Base-by-base conservation (phyloP, 2,888 invertebrate genomes). In the Heliconius cydno region DNA sequence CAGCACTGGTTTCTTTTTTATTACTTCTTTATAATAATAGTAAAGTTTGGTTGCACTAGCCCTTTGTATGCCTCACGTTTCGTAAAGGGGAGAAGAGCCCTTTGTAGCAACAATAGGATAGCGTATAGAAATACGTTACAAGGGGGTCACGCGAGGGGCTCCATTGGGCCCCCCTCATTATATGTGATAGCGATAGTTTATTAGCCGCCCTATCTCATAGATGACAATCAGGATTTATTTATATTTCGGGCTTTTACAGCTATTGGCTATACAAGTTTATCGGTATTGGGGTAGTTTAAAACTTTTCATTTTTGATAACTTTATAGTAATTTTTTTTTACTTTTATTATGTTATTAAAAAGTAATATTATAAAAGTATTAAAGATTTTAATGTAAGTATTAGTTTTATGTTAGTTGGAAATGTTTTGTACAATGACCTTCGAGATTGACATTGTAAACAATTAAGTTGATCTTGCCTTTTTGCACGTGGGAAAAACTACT, bases 11-110 rank as follows among this genome's bases (percentile, higher is more conserved):
- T 86, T 85, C 86, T 87, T 89, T 81, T 88, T 90, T 91, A 90
- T 90, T 88, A 87, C 85, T 85, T 86, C 85, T 76, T 75, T 87
- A 88, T 87, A 89, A 86, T 86, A 85, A 87, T 86, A 85, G 82
- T 82, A 81, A 82, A 85, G 72, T 85, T 83, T 84, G 84, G 85
- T 86, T 82, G 84, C 78, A 80, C 83, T 84, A 89, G 90, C 91
- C 94, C 92, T 92, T 94, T 94, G 93, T 94, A 79, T 80, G 84
- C 82, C 87, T 90, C 94, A 94, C 94, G 93, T 92, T 86, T 85
- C 75, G 83, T 83, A 87, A 70, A 85, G 86, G 89, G 88, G 87
- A 87, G 88, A 84, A 87, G 89, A 84, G 87, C 89, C 90, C 90
- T 89, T 86, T 82, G 78, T 71, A 81, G 82, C 80, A 86, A 92